Evolutionary conservation across 2,888 invertebrate genomes (phyloP), one percentile per base, ranked within the genome.

Genomic region (Stomorhina lunata): DNA sequence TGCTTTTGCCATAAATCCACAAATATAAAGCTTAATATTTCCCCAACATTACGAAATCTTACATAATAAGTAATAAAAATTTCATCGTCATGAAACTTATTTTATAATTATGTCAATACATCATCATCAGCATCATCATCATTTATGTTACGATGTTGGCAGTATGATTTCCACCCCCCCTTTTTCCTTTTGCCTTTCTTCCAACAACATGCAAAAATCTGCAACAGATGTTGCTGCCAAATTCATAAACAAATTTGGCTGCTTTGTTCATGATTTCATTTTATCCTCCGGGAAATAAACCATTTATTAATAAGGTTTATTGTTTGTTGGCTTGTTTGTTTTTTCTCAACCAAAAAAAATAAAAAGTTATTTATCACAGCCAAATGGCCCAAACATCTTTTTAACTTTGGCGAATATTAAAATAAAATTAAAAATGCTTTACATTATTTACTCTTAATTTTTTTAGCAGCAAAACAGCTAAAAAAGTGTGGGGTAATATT

Each of bases 81-180:
- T 3, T 43, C 15, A 17, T 43, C 10, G 7, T n/a, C 10, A 37
- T 37, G 37, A 37, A 37, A 12, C 2, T 45, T 65, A 32, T 32
- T 57, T 27, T 65, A 57, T 66, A 75, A 37, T 43, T 32, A 75
- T 66, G 55, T 73, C 79, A 84, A 81, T 80, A 75, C 43, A 77
- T 77, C 73, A 81, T 83, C 65, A 43, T 75, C 63, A 10, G 10
- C 22, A 20, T 29, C 10, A 45, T 63, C 37, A 37, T 12, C 37
- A 12, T 4, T 37, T 12, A 37, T n/a, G 15, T 73, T 65, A 57
- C 73, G 79, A 76, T 66, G 75, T 27, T 76, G 61, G 63, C 34
- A 53, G 53, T 12, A 22, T 32, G 20, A 40, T 57, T 50, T 63
- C 25, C 17, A n/a, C n/a, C n/a, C n/a, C n/a, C n/a, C n/a, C n/a